phyloP scores from a whole-genome alignment of 1,140 invertebrate species.

The Lepidostoma basale region DNA sequence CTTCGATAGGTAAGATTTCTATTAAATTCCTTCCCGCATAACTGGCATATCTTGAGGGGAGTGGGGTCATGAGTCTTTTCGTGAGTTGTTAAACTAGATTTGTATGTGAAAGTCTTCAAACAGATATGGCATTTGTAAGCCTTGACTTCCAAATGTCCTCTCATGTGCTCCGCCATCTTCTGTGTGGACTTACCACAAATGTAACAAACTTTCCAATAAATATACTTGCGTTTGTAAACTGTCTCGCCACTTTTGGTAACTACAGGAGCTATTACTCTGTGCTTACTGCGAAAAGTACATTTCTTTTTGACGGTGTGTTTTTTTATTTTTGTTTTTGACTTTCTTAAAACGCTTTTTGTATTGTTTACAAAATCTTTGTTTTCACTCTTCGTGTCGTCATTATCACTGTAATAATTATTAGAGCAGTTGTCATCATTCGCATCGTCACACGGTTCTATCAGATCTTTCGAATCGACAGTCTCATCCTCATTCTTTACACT shows the following conservation, averaged over 20 bases:
- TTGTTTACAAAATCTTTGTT: neutral
- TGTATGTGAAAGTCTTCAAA: conserved; percentile 61
- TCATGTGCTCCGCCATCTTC: conserved; percentile 60
- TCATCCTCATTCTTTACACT: conserved; percentile 9
- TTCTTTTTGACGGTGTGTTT: conserved; percentile 20
- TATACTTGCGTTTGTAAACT: conserved; percentile 44
- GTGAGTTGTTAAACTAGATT: conserved; percentile 58
- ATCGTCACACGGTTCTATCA: neutral
- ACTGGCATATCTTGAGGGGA: conserved; percentile 57
- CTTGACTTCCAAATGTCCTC: conserved; percentile 61
- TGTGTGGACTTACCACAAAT: conserved; percentile 56
- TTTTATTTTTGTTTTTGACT: conserved; percentile 3
- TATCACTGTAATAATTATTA: conserved; percentile 27
- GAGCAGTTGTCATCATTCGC: neutral
- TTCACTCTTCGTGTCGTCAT: conserved; percentile 23
- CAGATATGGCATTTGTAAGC: conserved; percentile 63
- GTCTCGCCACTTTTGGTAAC: conserved; percentile 45
- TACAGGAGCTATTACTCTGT: conserved; percentile 49
- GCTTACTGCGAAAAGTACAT: conserved; percentile 21
- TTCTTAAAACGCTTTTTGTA: neutral
- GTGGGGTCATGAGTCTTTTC: conserved; percentile 55
- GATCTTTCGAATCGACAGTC: neutral
- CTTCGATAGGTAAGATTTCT: conserved; percentile 54
- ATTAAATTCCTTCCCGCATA: conserved; percentile 58
- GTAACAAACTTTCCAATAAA: conserved; percentile 59